Evolutionary conservation across 1,140 invertebrate species (phyloP), one percentile per base, ranked within the genome.

Genomic region (Mylabris phalerata): DNA sequence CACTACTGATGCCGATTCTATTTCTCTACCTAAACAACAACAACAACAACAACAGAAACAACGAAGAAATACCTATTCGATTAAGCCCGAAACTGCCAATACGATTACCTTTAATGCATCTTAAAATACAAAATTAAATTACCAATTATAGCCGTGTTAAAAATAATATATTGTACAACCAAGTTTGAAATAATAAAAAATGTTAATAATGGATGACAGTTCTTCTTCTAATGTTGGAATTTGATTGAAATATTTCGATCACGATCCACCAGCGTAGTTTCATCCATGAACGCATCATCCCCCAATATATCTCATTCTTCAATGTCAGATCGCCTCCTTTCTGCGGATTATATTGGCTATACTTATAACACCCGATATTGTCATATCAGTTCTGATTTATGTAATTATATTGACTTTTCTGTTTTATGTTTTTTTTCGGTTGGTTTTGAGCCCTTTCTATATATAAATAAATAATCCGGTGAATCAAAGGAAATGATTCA

Each of bases 351-450:
- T 66, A 67, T 67, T 67, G 66, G 66, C 66, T 66, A 64, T 64
- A 67, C 59, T 67, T 59, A 63, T 64, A 67, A 67, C 66, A 67
- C 66, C 64, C 64, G 66, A 67, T 67, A 67, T 67, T 66, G 66
- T 67, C 66, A 65, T 65, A 68, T 68, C 67, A 65, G 62, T 59
- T 55, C 57, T 67, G 67, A 68, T 68, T 68, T 68, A 68, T 68
- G 67, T 68, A 68, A 68, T 68, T 68, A 65, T 63, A 65, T 68
- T 64, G 62, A 66, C 63, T 68, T 65, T 66, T 61, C 50, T 48
- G 32, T 32, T 32, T 32, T 32, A 5, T 32, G 32, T 32, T 19
- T 19, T 19, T 13, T 19, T 19, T 7, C 32, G 32, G 19, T 19
- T 19, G 19, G 19, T 19, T 19, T 32, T 32, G 32, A 32, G 32